Evolutionary conservation across 2,797 vertebrate species (phyloP).

Genomic region (Pangasius mekongensis): DNA sequence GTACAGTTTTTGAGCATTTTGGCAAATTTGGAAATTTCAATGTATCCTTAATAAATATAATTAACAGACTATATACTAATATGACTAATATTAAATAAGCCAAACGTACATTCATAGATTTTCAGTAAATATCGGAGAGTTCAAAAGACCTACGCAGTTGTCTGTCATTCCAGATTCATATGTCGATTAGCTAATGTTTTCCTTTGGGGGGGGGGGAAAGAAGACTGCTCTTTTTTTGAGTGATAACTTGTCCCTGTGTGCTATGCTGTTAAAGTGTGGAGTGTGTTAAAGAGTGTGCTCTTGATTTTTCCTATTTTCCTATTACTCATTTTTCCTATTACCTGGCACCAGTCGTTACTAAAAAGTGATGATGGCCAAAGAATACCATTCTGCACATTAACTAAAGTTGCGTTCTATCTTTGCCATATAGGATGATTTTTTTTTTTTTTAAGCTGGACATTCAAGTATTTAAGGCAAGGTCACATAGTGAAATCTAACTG

Average conservation of each 20-base stretch:
- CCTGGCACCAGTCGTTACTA: not conserved
- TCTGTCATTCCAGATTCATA: not conserved
- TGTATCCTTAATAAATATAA: not conserved
- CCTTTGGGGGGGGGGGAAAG: too few species aligned
- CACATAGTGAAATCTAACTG: too few species aligned
- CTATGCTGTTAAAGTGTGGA: not conserved
- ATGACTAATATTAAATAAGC: not conserved
- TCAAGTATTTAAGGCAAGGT: too few species aligned
- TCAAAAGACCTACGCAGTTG: too few species aligned
- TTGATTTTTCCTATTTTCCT: not conserved
- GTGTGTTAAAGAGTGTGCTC: not conserved
- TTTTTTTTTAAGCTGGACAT: too few species aligned
- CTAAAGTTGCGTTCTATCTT: not conserved
- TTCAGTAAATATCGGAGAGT: not conserved
- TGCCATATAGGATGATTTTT: not conserved
- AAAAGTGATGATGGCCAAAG: not conserved
- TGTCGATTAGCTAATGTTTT: too few species aligned
- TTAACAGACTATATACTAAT: too few species aligned
- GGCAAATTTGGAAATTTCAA: too few species aligned
- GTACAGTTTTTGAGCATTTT: too few species aligned
- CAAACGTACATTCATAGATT: not conserved
- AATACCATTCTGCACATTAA: not conserved
- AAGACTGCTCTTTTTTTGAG: not conserved
- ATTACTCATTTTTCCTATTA: not conserved
- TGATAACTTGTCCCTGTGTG: not conserved